These are phyloP conservation scores for Plemyria rubiginata DNA, from an alignment of 2,888 invertebrate genomes.

Conservation along the genomic window DNA sequence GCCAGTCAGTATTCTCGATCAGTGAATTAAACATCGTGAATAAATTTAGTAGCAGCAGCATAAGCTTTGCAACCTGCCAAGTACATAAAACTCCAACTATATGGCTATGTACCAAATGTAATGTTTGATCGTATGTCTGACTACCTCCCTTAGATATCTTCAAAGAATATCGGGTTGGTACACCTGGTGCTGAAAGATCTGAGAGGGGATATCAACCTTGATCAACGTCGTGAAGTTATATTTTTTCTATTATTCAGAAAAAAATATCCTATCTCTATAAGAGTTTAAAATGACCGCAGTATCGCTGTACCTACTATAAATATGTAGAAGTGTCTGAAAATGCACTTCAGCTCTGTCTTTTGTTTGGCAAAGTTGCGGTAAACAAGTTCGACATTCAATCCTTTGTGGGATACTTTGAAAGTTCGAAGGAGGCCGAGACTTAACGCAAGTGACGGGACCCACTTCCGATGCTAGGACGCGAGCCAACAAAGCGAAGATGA, in stretches of 20 bases:
- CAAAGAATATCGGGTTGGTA: too few relatives aligned
- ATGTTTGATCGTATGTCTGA: too few relatives aligned
- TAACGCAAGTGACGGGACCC: constrained; percentile 57
- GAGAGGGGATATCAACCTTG: too few relatives aligned
- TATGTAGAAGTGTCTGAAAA: constrained; percentile 53
- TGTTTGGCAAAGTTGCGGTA: constrained; percentile 71
- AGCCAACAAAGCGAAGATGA: constrained; percentile 53
- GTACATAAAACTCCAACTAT: too few relatives aligned
- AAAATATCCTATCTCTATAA: background rate
- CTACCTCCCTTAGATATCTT: too few relatives aligned
- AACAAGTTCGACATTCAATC: constrained; percentile 79
- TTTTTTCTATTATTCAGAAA: background rate
- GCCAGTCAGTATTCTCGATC: too few relatives aligned
- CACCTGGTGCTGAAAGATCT: too few relatives aligned
- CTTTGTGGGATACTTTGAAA: constrained; percentile 77
- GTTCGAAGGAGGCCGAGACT: constrained; percentile 61
- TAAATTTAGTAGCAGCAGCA: too few relatives aligned
- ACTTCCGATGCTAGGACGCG: constrained; percentile 40
- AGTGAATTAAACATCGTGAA: too few relatives aligned
- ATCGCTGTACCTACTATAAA: constrained; percentile 37
- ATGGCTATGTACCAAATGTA: too few relatives aligned
- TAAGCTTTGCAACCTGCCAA: too few relatives aligned
- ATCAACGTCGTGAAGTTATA: too few relatives aligned
- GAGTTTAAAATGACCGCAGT: constrained; percentile 3
- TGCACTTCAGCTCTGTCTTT: constrained; percentile 68